A percentile compares a stretch with the other conserved stretches of the same genome.
Evolutionary conservation across 2,888 invertebrate species (phyloP).

Genomic region (Dascillus cervinus): DNA sequence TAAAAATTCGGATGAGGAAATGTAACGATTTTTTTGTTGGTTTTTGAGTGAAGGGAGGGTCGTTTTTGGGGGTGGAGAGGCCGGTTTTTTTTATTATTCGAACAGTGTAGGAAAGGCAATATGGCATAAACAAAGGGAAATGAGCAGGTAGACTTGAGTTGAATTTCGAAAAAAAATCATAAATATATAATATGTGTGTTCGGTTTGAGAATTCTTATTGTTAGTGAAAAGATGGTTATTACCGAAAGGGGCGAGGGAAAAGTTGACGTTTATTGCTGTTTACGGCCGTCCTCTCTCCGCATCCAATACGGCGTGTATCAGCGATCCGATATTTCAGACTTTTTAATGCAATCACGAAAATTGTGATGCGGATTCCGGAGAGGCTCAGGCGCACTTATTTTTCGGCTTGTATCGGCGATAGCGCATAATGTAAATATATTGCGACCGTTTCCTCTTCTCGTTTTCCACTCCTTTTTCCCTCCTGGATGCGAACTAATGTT

Average conservation of each 20-base stretch:
- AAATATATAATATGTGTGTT: conserved; percentile 38
- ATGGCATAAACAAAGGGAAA: conserved; percentile 27
- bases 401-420: conserved; percentile 33
- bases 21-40: neutral
- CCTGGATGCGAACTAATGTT: conserved; percentile 25
- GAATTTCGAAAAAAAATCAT: conserved; percentile 30
- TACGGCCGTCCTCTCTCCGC: conserved; percentile 22
- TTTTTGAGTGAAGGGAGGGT: neutral
- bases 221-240: conserved; percentile 27
- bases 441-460: conserved; percentile 22
- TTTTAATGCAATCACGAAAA: no score
- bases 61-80: neutral
- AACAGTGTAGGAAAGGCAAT: conserved; percentile 27
- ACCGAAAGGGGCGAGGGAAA: conserved; percentile 22
- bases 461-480: conserved; percentile 19
- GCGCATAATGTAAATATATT: conserved; percentile 31
- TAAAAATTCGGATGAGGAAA: no score
- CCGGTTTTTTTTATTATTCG: neutral
- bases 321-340: conserved; percentile 2
- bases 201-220: conserved; percentile 32
- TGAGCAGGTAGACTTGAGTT: conserved; percentile 29
- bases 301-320: conserved; percentile 15
- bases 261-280: conserved; percentile 36
- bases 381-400: no score
- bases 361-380: no score